Percentiles rank a stretch among this genome's conserved stretches.
These are phyloP conservation scores for Drosophila nigritarsus DNA, from an alignment of 2,888 invertebrate species.

Conservation along the genomic window DNA sequence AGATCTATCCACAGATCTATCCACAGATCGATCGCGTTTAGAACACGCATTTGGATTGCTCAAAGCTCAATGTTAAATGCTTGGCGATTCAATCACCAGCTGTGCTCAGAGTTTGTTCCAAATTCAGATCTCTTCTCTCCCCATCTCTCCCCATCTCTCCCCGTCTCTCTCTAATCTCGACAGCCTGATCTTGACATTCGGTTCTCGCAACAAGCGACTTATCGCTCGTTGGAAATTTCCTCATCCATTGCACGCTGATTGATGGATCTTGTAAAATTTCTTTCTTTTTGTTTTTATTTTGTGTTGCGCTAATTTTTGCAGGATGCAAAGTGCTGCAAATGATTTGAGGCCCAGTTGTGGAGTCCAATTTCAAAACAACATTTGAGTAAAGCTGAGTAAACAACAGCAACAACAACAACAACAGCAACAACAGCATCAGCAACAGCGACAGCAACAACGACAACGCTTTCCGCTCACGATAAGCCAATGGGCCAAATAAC, in stretches of 20 bases:
- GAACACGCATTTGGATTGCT: slow-evolving; percentile 27
- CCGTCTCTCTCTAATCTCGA: slow-evolving; percentile 27
- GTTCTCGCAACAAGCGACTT: slow-evolving; percentile 28
- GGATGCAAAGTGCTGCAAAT: slow-evolving; percentile 20
- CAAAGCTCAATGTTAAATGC: slow-evolving; percentile 6
- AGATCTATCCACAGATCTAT: slow-evolving; percentile 2
- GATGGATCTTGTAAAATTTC: slow-evolving; percentile 45
- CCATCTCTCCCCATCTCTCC: neutral
- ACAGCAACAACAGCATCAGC: slow-evolving; percentile 47
- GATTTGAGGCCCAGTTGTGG: slow-evolving; percentile 2
- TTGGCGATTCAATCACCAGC: slow-evolving; percentile 35
- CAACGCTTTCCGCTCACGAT: slow-evolving; percentile 71
- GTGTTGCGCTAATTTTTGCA: slow-evolving; percentile 1
- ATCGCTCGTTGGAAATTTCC: slow-evolving; percentile 37
- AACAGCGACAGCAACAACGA: slow-evolving; percentile 39
- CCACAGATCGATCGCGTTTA: neutral
- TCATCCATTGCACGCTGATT: slow-evolving; percentile 37
- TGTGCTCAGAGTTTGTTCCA: slow-evolving; percentile 30
- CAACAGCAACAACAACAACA: slow-evolving; percentile 33
- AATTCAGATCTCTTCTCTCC: slow-evolving; percentile 6
- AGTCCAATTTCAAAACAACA: slow-evolving; percentile 14
- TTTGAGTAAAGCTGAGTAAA: slow-evolving; percentile 8
- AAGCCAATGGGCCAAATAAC: slow-evolving; percentile 46
- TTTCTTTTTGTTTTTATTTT: slow-evolving; percentile 3
- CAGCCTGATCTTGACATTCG: slow-evolving; percentile 50